These are phyloP conservation scores for Cheilosia urbana DNA, from an alignment of 2,888 invertebrate species.

Conservation along the genomic window DNA sequence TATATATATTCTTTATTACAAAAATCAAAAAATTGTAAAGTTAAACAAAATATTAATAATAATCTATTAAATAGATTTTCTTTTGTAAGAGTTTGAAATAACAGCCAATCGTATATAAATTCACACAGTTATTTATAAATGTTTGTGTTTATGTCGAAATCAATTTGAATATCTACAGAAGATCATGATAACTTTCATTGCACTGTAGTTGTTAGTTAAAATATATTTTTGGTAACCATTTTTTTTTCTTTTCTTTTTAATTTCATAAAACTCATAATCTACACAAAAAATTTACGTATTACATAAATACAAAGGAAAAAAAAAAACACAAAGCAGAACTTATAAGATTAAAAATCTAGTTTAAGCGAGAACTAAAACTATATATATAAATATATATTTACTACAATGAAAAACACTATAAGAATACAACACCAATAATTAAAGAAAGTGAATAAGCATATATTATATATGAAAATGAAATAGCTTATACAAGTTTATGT, in stretches of 20 bases:
- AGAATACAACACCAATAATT: constrained; percentile 74
- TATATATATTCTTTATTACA: constrained; percentile 16
- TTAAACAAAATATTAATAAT: constrained; percentile 25
- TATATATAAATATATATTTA: constrained; percentile 69
- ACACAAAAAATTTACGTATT: constrained; percentile 41
- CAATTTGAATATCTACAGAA: constrained; percentile 25
- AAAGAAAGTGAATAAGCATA: constrained; percentile 59
- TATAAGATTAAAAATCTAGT: constrained; percentile 39
- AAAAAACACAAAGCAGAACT: constrained; percentile 5
- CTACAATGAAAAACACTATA: constrained; percentile 72
- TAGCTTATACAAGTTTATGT: constrained; percentile 57
- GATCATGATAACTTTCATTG: constrained; percentile 25
- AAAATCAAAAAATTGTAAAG: constrained; percentile 25
- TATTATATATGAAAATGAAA: constrained; percentile 12
- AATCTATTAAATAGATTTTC: constrained; percentile 56
- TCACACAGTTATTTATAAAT: constrained; percentile 1
- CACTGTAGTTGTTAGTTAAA: constrained; percentile 22
- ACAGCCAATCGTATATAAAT: constrained; percentile 21
- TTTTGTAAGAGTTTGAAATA: constrained; percentile 12
- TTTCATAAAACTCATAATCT: constrained; percentile 24
- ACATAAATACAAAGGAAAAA: constrained; percentile 24
- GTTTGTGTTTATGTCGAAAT: constrained; percentile 27
- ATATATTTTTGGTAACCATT: background rate
- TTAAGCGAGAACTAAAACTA: constrained; percentile 60
- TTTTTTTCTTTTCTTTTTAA: background rate